Base-by-base conservation (phyloP, 1,140 invertebrate genomes). In the Epicauta chinensis region DNA sequence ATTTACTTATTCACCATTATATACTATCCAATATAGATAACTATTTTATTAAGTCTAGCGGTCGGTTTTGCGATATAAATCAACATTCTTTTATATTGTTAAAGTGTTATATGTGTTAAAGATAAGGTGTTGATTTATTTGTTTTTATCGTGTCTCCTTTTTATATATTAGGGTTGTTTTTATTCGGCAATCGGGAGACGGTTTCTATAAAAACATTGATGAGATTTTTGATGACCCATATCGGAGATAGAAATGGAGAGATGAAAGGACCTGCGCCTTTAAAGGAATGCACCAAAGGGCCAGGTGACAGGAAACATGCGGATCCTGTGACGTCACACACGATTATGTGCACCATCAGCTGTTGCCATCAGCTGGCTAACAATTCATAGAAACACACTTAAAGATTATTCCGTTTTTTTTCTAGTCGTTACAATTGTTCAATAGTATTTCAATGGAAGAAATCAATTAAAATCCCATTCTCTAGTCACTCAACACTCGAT, bases 111-210 rank as follows among this genome's bases (percentile, higher is more conserved):
- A n/a, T n/a, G n/a, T n/a, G n/a, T 47, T 51, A 58, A 55, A 51
- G 56, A 58, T 58, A 58, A 58, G 56, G 56, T 55, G 56, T 51
- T 58, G 56, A 58, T 58, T 58, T 58, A 58, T 58, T 58, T 34
- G 32, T 6, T 5, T 7, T 34, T 34, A 34, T n/a, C n/a, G n/a
- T 9, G 9, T 34, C 9, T 34, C 5, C 10, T 23, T 34, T 34
- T n/a, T n/a, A n/a, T n/a, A n/a, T n/a, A n/a, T n/a, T n/a, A n/a
- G 32, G 10, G 1, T 34, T 34, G 1, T 34, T 34, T 12, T 34
- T 0, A n/a, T 34, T 34, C 32, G 10, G 6, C 10, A 10, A 30
- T 30, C 10, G 4, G 10, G 29, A 30, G 4, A 5, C n/a, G n/a
- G n/a, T n/a, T n/a, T n/a, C n/a, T n/a, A n/a, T n/a, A n/a, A n/a